A percentile compares a stretch with the other conserved stretches of the same genome.
These are phyloP conservation scores for Epiperipatus broadwayi DNA, from an alignment of 2,888 invertebrate species.

Conservation along the genomic window DNA sequence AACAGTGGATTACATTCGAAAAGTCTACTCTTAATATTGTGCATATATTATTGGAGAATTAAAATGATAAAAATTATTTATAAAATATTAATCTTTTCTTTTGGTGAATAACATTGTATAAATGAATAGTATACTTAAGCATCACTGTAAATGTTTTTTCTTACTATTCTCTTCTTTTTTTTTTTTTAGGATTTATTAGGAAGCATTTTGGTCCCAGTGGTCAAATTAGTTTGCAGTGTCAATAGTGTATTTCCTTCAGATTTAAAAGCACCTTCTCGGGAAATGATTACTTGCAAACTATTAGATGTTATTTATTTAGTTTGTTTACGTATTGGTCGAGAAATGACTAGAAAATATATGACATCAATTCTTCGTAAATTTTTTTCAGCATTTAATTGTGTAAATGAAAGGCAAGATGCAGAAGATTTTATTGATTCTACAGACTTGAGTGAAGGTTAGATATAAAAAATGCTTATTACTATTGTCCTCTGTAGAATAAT, in stretches of 20 bases:
- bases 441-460: conserved; percentile 10
- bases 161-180: no score
- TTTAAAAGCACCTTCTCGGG: conserved; percentile 45
- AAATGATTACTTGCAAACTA: conserved; percentile 56
- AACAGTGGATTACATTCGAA: no score
- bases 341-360: conserved; percentile 30
- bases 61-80: no score
- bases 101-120: no score
- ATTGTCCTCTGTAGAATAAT: neutral
- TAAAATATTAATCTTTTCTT: no score
- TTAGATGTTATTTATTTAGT: conserved; percentile 56
- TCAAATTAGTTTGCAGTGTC: conserved; percentile 57
- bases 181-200: conserved; percentile 58
- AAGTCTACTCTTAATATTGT: no score
- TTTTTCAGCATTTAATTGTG: no score
- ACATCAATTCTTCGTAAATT: conserved; percentile 24
- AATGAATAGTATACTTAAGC: no score
- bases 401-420: neutral
- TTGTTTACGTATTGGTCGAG: conserved; percentile 33
- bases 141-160: no score
- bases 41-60: no score
- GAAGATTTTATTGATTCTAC: conserved; percentile 4
- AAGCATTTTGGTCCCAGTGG: conserved; percentile 58
- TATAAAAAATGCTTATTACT: neutral
- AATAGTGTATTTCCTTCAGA: conserved; percentile 65